These are phyloP conservation scores for Spheniscus humboldti DNA, from an alignment of 2,797 vertebrate species.

Conservation along the genomic window DNA sequence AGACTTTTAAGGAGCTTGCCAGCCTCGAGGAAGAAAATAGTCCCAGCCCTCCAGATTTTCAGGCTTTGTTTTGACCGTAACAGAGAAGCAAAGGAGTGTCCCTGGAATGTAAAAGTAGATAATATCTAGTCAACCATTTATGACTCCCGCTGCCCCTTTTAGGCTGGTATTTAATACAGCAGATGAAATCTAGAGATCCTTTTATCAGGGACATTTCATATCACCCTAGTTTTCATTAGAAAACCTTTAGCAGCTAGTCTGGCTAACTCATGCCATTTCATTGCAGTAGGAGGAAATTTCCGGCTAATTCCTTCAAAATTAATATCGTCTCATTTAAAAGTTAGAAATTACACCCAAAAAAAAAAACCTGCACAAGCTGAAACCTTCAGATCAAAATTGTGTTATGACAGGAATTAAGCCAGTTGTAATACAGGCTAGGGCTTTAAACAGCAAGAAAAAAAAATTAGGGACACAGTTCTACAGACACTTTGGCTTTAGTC, in stretches of 20 bases:
- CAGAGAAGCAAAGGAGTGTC: constrained; percentile 14
- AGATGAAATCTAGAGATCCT: constrained; percentile 34
- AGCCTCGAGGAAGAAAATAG: not conserved
- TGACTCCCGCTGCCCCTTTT: not conserved
- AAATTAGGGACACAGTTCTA: not conserved
- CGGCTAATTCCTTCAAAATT: constrained; percentile 67
- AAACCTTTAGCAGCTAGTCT: constrained; percentile 41
- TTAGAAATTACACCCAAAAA: constrained; percentile 19
- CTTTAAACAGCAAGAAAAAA: constrained; percentile 31
- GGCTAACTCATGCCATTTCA: constrained; percentile 51
- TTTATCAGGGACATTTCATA: constrained; percentile 61
- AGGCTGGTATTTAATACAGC: constrained; percentile 35
- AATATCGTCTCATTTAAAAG: constrained; percentile 57
- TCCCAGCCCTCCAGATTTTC: not conserved
- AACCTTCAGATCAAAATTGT: constrained; percentile 54
- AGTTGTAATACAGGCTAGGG: constrained; percentile 44
- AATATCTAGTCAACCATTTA: constrained; percentile 13
- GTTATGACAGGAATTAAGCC: constrained; percentile 56
- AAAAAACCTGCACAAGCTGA: not conserved
- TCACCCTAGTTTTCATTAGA: constrained; percentile 47
- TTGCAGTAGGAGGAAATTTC: constrained; percentile 40
- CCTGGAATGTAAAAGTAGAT: constrained; percentile 29
- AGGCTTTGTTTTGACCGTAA: constrained; percentile 16
- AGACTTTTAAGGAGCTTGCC: not conserved
- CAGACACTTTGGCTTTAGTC: not conserved